Base-by-base conservation (phyloP, 2,888 invertebrate species). In the Myopa testacea region DNA sequence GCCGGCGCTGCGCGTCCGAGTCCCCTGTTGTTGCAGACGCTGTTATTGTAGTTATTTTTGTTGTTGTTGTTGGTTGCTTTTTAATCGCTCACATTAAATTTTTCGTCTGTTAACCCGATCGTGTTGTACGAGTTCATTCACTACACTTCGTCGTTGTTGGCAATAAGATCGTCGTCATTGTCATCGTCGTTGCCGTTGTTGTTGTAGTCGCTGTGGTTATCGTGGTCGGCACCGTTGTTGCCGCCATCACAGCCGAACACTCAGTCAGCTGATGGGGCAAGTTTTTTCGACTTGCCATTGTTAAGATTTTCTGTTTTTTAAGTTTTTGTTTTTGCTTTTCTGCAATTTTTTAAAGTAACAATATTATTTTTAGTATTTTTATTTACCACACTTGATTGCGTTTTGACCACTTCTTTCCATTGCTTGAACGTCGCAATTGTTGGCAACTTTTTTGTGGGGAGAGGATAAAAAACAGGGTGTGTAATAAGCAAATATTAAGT, bases 191-290 rank as follows among this genome's bases (percentile, higher is more conserved):
- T 69, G 68, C 50, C 78, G 50, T 67, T 65, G 67, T 55, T 55
- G 74, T 76, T 68, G 67, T 79, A 78, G 76, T 72, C 69, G 75
- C 76, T 75, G 62, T 78, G 26, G 26, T 68, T 77, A 60, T 63
- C 45, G 63, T n/a, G 16, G 70, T 7, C 63, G 58, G n/a, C n/a
- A n/a, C n/a, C 63, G 69, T 34, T 73, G 75, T 72, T 75, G 60
- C 52, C 58, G 67, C 65, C 62, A 68, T 67, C 45, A 55, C 67
- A 45, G 71, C 16, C 55, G 65, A 65, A 65, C 65, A 16, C 14
- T 14, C 26, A 34, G 65, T 65, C 38, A 65, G 65, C 65, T 65
- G 65, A 37, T 16, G 45, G 37, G 37, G 38, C 26, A 55, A 55
- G 55, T 26, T 55, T 37, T 55, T 55, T 55, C 37, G 16, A 19